Percentiles rank a stretch among this genome's conserved stretches.
phyloP scores from a whole-genome alignment of 2,888 invertebrate species.

The Brachypalpus laphriformis region DNA sequence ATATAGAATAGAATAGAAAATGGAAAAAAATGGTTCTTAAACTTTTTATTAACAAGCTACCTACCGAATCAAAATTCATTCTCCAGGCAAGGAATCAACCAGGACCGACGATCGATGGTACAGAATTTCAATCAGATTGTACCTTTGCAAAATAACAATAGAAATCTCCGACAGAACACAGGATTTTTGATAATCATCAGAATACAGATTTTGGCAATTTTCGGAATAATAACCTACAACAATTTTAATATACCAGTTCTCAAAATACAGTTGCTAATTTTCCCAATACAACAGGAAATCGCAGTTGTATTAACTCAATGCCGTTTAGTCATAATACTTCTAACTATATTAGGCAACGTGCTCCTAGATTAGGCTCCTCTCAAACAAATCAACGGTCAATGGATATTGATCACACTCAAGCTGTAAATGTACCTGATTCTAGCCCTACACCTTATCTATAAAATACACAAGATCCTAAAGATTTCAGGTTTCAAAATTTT shows the following conservation, averaged over 20 bases:
- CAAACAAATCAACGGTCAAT: slow-evolving; percentile 2
- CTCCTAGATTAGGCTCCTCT: not conserved
- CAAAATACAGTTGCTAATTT: not conserved
- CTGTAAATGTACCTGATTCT: not conserved
- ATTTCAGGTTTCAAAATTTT: slow-evolving; percentile 6
- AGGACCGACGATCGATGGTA: not conserved
- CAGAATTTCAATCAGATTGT: not conserved
- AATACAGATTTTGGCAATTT: not conserved
- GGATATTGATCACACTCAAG: not conserved
- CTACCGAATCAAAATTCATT: not conserved
- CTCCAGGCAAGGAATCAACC: not conserved
- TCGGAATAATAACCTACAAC: not conserved
- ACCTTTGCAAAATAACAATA: slow-evolving; percentile 5
- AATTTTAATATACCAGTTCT: slow-evolving; percentile 11
- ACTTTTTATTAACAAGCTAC: not conserved
- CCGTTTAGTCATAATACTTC: not conserved
- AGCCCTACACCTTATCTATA: not conserved
- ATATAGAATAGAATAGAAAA: slow-evolving; percentile 7
- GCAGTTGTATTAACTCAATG: not conserved
- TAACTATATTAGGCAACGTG: not conserved
- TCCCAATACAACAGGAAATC: not conserved
- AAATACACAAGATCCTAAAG: not conserved
- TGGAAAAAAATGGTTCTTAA: not conserved
- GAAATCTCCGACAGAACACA: not conserved
- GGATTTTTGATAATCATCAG: not conserved